These are phyloP conservation scores for Chalcosyrphus nemorum DNA, from an alignment of 2,888 invertebrate species.

Conservation along the genomic window DNA sequence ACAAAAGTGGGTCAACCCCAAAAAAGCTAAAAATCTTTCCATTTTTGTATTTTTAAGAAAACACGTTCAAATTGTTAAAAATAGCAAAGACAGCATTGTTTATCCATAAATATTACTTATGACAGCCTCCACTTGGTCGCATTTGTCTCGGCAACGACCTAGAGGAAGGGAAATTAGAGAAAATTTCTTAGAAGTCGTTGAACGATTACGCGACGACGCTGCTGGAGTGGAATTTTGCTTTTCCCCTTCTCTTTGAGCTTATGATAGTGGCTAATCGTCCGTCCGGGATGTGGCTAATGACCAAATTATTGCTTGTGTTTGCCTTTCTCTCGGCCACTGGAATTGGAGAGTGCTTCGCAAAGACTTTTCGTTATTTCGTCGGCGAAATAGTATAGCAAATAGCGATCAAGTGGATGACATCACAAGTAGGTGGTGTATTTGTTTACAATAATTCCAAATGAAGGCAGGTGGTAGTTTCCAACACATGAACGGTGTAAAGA, in stretches of 20 bases:
- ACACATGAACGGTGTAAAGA: not conserved
- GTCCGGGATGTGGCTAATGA: conserved; percentile 14
- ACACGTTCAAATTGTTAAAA: not conserved
- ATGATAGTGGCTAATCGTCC: not conserved
- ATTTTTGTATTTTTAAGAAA: conserved; percentile 7
- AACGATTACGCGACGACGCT: conserved; percentile 28
- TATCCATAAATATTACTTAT: conserved; percentile 13
- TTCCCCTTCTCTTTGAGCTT: not conserved
- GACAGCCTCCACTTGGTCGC: not conserved
- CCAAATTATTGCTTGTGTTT: conserved; percentile 47
- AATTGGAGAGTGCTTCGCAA: not conserved
- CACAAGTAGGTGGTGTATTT: conserved; percentile 21
- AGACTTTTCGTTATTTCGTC: conserved; percentile 19
- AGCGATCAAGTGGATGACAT: conserved; percentile 17
- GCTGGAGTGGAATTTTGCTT: not conserved
- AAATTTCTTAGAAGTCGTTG: conserved; percentile 31
- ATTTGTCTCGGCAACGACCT: conserved; percentile 12
- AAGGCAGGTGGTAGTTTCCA: not conserved
- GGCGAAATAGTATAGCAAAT: not conserved
- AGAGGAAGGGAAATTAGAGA: not conserved
- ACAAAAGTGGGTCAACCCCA: conserved; percentile 50
- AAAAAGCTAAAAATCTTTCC: conserved; percentile 25
- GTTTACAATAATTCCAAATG: conserved; percentile 15
- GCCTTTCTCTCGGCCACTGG: conserved; percentile 23
- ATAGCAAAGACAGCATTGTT: conserved; percentile 11